Base-by-base conservation (phyloP, 2,888 invertebrate species). In the Tinea semifulvella region DNA sequence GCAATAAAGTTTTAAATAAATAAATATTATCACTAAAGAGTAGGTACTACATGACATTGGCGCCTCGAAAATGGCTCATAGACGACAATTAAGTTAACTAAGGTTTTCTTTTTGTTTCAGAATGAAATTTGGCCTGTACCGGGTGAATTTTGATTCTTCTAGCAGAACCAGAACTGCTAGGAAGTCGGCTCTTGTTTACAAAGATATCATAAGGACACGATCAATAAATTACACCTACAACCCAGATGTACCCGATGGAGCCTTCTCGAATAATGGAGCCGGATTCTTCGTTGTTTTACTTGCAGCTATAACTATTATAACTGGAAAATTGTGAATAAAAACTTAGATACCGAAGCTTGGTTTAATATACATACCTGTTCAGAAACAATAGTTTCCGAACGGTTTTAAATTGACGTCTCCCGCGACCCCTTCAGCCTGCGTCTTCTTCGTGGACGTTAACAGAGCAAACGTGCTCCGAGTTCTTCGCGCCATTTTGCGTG, bases 81-180 rank as follows among this genome's bases (percentile, higher is more conserved):
- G 8, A 6, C 25, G 8, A 6, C 8, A 25, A 7, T 8, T 25
- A 25, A 25, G 6, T 25, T 25, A 7, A 25, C 6, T n/a, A 25
- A 25, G 8, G 13, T 39, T 43, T 39, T 19, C 47, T 13, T 13
- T 13, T 31, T 31, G 14, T 57, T 61, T 45, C 55, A 79, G 76
- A 3, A 66, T 68, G 52, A 73, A 69, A 54, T 87, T 86, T 56
- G 88, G 87, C 1, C 53, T 87, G 2, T 84, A 82, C 50, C 71
- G 80, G 47, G 84, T 87, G 2, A 81, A 88, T 60, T 85, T 84
- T 52, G 67, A 57, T 5, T 76, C 83, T 50, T 82, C 84, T 0
- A 57, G 75, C 7, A 68, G 81, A 36, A 72, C 76, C 1, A 66
- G 88, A 36, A 81, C 74, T 1, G 75, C 84, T 1, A 85, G 85